Evolutionary conservation across 2,888 invertebrate species (phyloP), one percentile per base, ranked within the genome.

Genomic region (Villa cingulata): DNA sequence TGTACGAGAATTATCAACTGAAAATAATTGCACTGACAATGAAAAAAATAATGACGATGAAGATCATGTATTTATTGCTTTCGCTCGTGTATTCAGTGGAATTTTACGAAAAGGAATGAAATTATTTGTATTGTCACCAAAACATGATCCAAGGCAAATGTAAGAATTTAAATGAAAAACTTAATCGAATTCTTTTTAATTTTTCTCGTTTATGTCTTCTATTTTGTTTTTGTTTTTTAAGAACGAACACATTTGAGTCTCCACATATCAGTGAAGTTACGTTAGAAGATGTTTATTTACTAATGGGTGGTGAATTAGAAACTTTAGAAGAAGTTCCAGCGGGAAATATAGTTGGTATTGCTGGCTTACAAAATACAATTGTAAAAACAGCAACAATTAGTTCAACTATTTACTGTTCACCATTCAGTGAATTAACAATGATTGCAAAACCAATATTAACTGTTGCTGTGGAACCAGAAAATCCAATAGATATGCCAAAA

Each of bases 221-320:
- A 16, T 45, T 29, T 40, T 12, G 7, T 29, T 18, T 19, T 37
- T 40, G 38, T 34, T 32, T n/a, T 46, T 40, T 38, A 18, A 57
- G 57, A 7, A 49, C 48, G 3, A 52, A 56, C 23, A 49, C 50
- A 7, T 29, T 52, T 3, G 53, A 61, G 19, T 65, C 68, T 1
- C 64, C 64, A 64, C 74, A 62, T 41, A 60, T 67, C 19, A 62
- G 54, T 15, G 59, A 59, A 41, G 66, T 66, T 0, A 72, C 62
- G 2, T 75, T 96, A 14, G 77, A 80, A 42, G 80, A 85, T 51
- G 69, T 98, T 1, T 98, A 89, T 62, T 72, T 94, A 56, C 74
- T 97, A 50, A 90, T 96, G 86, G 98, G 97, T 9, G 76, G 90
- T 56, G 96, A 97, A 59, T 66, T 96, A 46, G 84, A 89, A 64